Percentiles rank a stretch among this genome's conserved stretches.
Conservation (phyloP, 2,113 vertebrate species). For the Notarius quadriscutis region DNA sequence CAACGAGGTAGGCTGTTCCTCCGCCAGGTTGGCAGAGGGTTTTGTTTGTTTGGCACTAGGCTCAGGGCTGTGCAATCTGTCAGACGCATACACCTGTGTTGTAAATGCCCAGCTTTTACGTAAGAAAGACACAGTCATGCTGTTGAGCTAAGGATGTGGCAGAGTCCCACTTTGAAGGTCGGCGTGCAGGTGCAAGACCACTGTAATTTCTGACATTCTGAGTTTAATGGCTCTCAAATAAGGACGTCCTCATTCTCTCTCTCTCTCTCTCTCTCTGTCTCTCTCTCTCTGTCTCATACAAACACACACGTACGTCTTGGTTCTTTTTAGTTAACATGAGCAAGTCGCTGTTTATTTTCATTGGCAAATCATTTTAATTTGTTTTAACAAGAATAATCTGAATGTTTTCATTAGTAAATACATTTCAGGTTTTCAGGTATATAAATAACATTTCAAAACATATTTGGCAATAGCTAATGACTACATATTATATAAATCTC, state of each 20-base stretch:
- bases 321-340: neutral
- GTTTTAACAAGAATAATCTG: neutral
- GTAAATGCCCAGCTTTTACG: slow-evolving; percentile 45
- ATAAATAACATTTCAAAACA: slow-evolving; percentile 6
- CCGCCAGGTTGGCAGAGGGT: slow-evolving; percentile 33
- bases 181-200: slow-evolving; percentile 49
- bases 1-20: slow-evolving; percentile 17
- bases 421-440: neutral
- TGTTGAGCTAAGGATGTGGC: slow-evolving; percentile 43
- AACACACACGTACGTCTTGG: neutral
- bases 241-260: slow-evolving; percentile 30
- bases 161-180: slow-evolving; percentile 32
- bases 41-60: slow-evolving; percentile 49
- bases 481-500: neutral
- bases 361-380: slow-evolving; percentile 24
- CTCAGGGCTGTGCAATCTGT: slow-evolving; percentile 35
- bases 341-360: slow-evolving; percentile 21
- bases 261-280: slow-evolving; percentile 4
- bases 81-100: slow-evolving; percentile 47
- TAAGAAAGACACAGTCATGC: slow-evolving; percentile 39
- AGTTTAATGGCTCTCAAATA: slow-evolving; percentile 44
- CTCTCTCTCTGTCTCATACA: neutral
- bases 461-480: neutral
- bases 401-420: slow-evolving; percentile 14
- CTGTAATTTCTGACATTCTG: slow-evolving; percentile 41